These are phyloP conservation scores for Novumbra hubbsi DNA, from an alignment of 2,797 vertebrate species.

Conservation along the genomic window DNA sequence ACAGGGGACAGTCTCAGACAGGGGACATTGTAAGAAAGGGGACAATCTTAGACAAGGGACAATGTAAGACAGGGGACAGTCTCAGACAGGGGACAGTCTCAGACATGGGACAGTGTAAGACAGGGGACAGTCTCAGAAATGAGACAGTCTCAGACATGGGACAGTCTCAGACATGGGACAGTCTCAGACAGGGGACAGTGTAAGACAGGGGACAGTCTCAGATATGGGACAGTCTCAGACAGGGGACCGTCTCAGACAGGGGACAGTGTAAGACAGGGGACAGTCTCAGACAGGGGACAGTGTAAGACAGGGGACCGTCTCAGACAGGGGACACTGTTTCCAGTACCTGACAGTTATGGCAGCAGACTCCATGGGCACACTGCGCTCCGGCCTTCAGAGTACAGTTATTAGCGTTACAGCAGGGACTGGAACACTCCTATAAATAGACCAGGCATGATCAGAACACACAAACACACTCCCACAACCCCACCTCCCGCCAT, in stretches of 20 bases:
- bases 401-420: constrained; percentile 92
- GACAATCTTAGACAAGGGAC: not conserved
- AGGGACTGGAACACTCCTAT: constrained; percentile 92
- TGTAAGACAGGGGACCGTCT: too few relatives aligned
- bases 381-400: constrained; percentile 86
- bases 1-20: not conserved
- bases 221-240: too few relatives aligned
- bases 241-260: too few relatives aligned
- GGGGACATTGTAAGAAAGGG: too few relatives aligned
- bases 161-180: not conserved
- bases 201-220: not conserved
- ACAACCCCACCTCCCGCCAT: constrained; percentile 6
- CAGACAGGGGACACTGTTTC: not conserved
- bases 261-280: not conserved
- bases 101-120: too few relatives aligned
- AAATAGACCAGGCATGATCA: constrained; percentile 9
- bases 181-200: too few relatives aligned
- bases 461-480: constrained; percentile 7
- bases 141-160: too few relatives aligned
- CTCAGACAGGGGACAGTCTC: too few relatives aligned
- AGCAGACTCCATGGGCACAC: constrained; percentile 95
- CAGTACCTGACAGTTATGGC: constrained; percentile 89
- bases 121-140: too few relatives aligned
- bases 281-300: too few relatives aligned
- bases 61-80: not conserved